These are phyloP conservation scores for Drosophila auraria DNA, from an alignment of 1,140 invertebrate species.

Conservation along the genomic window DNA sequence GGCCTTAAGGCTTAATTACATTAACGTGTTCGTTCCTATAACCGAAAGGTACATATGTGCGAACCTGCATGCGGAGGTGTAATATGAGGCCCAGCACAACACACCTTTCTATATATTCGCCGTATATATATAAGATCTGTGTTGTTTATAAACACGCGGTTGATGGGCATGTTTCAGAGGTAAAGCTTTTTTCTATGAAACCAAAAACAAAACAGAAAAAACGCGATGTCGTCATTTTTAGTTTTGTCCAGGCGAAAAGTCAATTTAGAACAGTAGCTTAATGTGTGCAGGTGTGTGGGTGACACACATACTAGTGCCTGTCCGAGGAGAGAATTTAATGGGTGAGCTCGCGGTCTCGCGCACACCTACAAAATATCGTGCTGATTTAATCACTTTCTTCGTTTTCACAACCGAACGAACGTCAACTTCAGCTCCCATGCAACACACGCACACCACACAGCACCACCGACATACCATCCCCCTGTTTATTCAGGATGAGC, in stretches of 20 bases:
- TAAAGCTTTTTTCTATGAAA: constrained; percentile 41
- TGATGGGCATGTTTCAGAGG: constrained; percentile 46
- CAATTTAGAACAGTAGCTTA: constrained; percentile 70
- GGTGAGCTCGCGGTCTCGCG: constrained; percentile 69
- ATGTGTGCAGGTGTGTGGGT: constrained; percentile 22
- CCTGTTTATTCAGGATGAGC: constrained; percentile 67
- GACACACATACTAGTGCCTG: constrained; percentile 41
- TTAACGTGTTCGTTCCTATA: constrained; percentile 48
- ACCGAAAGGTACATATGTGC: constrained; percentile 26
- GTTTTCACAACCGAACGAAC: constrained; percentile 76
- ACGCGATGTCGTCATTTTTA: constrained; percentile 80
- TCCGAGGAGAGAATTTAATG: constrained; percentile 64
- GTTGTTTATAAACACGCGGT: constrained; percentile 60
- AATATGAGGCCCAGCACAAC: constrained; percentile 47
- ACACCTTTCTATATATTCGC: constrained; percentile 44
- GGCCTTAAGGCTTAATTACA: constrained; percentile 36
- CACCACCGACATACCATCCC: constrained; percentile 2
- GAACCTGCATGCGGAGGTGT: constrained; percentile 41
- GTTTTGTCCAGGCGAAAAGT: constrained; percentile 79
- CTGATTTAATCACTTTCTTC: constrained; percentile 83
- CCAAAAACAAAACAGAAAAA: constrained; percentile 22
- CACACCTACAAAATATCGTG: constrained; percentile 83
- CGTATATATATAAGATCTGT: constrained; percentile 38
- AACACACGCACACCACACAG: constrained; percentile 58
- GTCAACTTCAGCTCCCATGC: constrained; percentile 74